Percentiles rank a stretch among this genome's conserved stretches.
Evolutionary conservation across 1,140 invertebrate species (phyloP).

Genomic region (Aphelenchoides fujianensis): DNA sequence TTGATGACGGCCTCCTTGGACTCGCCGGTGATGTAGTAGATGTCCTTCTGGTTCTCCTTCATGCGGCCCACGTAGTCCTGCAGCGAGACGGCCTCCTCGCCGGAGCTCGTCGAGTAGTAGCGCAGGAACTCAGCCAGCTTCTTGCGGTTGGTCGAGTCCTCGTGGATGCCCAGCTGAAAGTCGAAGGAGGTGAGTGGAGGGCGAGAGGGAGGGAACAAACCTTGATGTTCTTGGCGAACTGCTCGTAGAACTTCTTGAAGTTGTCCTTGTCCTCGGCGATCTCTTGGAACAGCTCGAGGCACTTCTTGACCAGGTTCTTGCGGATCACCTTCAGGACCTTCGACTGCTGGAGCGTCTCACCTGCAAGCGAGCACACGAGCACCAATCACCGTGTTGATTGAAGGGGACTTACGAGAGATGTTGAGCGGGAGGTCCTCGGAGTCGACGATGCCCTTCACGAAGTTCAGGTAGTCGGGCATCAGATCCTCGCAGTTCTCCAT

Average conservation of each 20-base stretch:
- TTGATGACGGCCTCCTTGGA: constrained; percentile 89
- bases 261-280: constrained; percentile 90
- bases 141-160: constrained; percentile 87
- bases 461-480: constrained; percentile 89
- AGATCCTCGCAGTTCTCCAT: constrained; percentile 95
- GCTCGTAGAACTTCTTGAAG: constrained; percentile 97
- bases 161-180: constrained; percentile 82
- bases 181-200: constrained; percentile 60
- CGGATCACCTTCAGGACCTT: constrained; percentile 96
- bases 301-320: constrained; percentile 98
- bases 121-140: constrained; percentile 86
- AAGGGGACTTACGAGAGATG: constrained; percentile 95
- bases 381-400: too few relatives aligned
- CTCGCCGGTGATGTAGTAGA: constrained; percentile 97
- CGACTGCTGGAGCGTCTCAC: constrained; percentile 96
- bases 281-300: constrained; percentile 90
- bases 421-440: constrained; percentile 87
- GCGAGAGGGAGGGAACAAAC: constrained; percentile 25
- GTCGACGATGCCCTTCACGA: constrained; percentile 82
- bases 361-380: too few relatives aligned
- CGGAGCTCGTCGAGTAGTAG: constrained; percentile 87
- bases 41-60: constrained; percentile 95
- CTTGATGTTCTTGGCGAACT: constrained; percentile 95
- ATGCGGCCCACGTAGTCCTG: constrained; percentile 94
- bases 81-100: constrained; percentile 84